A percentile compares a stretch with the other conserved stretches of the same genome.
Evolutionary conservation across 2,113 vertebrate genomes (phyloP).

Genomic region (Speoplatyrhinus poulsoni): DNA sequence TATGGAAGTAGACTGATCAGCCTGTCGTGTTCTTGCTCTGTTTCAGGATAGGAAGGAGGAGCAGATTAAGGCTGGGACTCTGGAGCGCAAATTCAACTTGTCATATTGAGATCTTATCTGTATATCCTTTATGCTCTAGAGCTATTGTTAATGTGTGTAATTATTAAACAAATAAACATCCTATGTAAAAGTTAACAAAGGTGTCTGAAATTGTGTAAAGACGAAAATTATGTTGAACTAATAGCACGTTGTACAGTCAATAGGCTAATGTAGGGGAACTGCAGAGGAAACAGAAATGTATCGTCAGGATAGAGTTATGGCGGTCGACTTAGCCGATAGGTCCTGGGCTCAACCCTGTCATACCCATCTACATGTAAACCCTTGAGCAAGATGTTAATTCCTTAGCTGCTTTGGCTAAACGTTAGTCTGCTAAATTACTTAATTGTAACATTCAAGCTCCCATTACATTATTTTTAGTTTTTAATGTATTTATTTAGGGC

Average conservation of each 20-base stretch:
- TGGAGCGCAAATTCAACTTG: conserved; percentile 65
- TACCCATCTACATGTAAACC: too few relatives aligned
- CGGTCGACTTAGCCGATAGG: neutral
- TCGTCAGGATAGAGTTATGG: neutral
- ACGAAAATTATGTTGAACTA: neutral
- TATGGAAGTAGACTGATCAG: conserved; percentile 38
- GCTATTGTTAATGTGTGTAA: conserved; percentile 48
- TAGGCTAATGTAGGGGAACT: neutral
- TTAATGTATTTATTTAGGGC: too few relatives aligned
- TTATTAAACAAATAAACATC: conserved; percentile 69
- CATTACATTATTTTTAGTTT: too few relatives aligned
- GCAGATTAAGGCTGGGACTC: conserved; percentile 81
- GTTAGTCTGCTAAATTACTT: too few relatives aligned
- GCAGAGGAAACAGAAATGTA: neutral
- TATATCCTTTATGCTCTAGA: conserved; percentile 39
- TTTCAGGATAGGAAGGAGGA: conserved; percentile 81
- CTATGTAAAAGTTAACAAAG: conserved; percentile 45
- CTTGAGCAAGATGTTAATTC: too few relatives aligned
- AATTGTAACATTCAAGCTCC: too few relatives aligned
- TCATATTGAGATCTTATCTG: conserved; percentile 68
- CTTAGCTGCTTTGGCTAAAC: too few relatives aligned
- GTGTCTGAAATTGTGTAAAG: conserved; percentile 16
- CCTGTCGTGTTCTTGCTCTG: conserved; percentile 45
- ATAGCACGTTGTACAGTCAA: neutral
- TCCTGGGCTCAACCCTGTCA: neutral